Base-by-base conservation (phyloP, 2,113 vertebrate species). In the Phoenicopterus ruber region DNA sequence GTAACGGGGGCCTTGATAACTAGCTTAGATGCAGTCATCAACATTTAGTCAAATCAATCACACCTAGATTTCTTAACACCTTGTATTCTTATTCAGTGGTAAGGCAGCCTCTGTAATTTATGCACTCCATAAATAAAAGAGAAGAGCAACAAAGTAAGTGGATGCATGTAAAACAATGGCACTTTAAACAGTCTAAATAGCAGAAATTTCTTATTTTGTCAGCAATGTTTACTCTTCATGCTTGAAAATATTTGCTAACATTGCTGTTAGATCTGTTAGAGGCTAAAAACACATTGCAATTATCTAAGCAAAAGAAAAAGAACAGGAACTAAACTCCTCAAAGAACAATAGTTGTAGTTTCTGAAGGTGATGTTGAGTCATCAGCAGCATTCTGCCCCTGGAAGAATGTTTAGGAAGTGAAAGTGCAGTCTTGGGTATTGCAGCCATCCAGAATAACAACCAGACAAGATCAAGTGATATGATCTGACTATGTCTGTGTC, bases 321-420 rank as follows among this genome's bases (percentile, higher is more conserved):
- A 97, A 96, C 24, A 82, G 96, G 89, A 97, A 97, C 94, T 96
- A 61, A 88, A 78, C 15, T 46, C 61, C 54, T 79, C 20, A 40
- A 44, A 93, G 40, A 61, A 85, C 61, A 92, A 91, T 82, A 65
- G 32, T 32, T 90, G 26, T 83, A 93, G 57, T 96, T 96, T 93
- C 96, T 95, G 87, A 81, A 97, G 87, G 82, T 94, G 84, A 85
- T 57, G 62, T 80, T 95, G 93, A 96, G 88, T 94, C 95, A 96
- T 96, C 95, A 94, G 38, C 84, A 86, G 44, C 57, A 61, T 95
- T 93, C 85, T 80, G 62, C 7, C 59, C 47, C 58, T 88, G 46
- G 62, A 90, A 94, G 77, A 86, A 86, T 61, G 78, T 92, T 94
- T 74, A 95, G 97, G 97, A 97, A 97, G 96, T 97, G 97, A 97